phyloP scores from a whole-genome alignment of 1,140 invertebrate genomes.

The honey bee (Apis mellifera) region DNA sequence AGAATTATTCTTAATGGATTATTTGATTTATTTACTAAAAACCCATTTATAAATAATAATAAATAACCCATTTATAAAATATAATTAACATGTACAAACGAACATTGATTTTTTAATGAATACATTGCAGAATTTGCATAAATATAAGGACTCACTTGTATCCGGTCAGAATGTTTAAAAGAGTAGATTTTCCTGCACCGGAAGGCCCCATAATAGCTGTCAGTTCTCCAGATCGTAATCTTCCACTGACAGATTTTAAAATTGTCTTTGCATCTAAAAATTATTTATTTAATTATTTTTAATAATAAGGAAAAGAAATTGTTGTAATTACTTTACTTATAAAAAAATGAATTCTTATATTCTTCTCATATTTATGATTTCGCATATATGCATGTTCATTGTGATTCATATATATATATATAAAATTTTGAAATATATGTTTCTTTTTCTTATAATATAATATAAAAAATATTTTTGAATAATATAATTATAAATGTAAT shows the following conservation, averaged over 20 bases:
- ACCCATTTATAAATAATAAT: background rate
- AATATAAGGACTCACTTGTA: slow-evolving; percentile 87
- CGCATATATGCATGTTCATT: no score
- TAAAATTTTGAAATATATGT: background rate
- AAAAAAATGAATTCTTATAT: no score
- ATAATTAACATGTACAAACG: no score
- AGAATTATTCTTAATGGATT: background rate
- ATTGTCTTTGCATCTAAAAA: slow-evolving; percentile 90
- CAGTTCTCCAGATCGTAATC: slow-evolving; percentile 91
- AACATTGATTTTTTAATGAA: background rate
- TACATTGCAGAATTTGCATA: background rate
- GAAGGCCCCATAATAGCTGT: slow-evolving; percentile 97
- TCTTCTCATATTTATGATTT: no score
- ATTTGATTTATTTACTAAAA: background rate
- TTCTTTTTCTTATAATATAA: no score
- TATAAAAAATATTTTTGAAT: no score
- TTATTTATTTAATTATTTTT: background rate
- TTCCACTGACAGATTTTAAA: slow-evolving; percentile 91
- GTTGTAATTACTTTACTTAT: no score
- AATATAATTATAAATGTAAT: background rate
- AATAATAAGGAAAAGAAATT: no score
- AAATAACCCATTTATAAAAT: background rate
- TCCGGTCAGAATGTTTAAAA: slow-evolving; percentile 93
- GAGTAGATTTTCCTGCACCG: slow-evolving; percentile 94
- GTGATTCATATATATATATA: background rate